phyloP scores from a whole-genome alignment of 2,797 vertebrate genomes.

The Orientallactaga sibirica region DNA sequence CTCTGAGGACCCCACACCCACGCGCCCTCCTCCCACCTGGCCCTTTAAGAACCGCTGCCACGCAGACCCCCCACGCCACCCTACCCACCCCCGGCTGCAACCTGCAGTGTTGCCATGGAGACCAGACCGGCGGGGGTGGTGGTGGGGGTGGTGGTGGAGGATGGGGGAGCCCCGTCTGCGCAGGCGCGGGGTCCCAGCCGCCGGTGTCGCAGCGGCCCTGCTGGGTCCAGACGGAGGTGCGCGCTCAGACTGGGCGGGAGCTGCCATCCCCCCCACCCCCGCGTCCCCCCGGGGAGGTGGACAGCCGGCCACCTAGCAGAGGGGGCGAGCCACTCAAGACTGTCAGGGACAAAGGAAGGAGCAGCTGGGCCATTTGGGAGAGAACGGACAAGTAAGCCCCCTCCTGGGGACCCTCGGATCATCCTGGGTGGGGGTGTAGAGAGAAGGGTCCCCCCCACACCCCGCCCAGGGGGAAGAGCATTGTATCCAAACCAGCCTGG shows the following conservation, averaged over 20 bases:
- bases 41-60: not conserved
- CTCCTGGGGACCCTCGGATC: not conserved
- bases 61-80: not conserved
- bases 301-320: not conserved
- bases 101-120: constrained; percentile 51
- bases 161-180: not conserved
- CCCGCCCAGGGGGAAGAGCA: no score
- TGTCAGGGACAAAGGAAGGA: constrained; percentile 21
- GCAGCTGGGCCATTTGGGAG: not conserved
- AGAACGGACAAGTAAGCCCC: constrained; percentile 2
- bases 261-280: not conserved
- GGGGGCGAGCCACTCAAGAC: not conserved
- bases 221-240: not conserved
- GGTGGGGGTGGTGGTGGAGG: no score
- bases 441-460: not conserved
- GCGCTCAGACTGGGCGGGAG: not conserved
- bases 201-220: not conserved
- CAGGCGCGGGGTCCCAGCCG: constrained; percentile 35
- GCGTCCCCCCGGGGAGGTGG: not conserved
- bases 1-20: not conserved
- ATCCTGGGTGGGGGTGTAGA: not conserved
- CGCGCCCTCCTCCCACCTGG: not conserved
- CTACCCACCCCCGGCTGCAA: not conserved
- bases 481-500: not conserved
- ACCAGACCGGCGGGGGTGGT: not conserved